A percentile compares a stretch with the other conserved stretches of the same genome.
Evolutionary conservation across 2,113 vertebrate species (phyloP).

Genomic region (Syngnathus scovelli): DNA sequence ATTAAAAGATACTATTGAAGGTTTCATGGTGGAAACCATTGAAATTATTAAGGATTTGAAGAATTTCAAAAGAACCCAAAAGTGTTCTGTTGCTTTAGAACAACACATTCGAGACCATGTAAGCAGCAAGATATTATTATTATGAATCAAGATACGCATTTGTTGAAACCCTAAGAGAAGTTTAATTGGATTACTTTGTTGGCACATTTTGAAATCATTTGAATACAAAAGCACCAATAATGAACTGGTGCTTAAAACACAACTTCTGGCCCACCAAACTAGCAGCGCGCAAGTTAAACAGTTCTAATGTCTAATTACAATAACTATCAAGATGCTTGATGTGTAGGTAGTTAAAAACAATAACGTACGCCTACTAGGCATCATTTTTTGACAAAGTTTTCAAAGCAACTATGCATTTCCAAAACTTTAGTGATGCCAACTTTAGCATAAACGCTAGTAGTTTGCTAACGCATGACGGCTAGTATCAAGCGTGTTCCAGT

Average conservation of each 20-base stretch:
- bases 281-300: not conserved
- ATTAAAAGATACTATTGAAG: not conserved
- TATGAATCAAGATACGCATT: not conserved
- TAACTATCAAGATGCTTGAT: not conserved
- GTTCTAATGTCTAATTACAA: not conserved
- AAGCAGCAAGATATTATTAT: not conserved
- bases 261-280: not conserved
- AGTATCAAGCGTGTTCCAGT: not conserved
- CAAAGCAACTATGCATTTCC: not conserved
- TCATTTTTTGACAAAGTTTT: not conserved
- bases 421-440: not conserved
- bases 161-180: not conserved
- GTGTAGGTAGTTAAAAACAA: not conserved
- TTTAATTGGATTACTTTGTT: not conserved
- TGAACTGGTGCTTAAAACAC: not conserved
- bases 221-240: not conserved
- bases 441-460: too few species aligned
- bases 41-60: not conserved
- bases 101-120: slow-evolving; percentile 14
- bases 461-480: not conserved
- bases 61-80: not conserved
- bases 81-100: not conserved
- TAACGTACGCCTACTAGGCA: not conserved
- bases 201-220: not conserved
- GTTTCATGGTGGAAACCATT: slow-evolving; percentile 11